Conservation (phyloP, 2,888 invertebrate species). For the Drosophila atroscutellata region DNA sequence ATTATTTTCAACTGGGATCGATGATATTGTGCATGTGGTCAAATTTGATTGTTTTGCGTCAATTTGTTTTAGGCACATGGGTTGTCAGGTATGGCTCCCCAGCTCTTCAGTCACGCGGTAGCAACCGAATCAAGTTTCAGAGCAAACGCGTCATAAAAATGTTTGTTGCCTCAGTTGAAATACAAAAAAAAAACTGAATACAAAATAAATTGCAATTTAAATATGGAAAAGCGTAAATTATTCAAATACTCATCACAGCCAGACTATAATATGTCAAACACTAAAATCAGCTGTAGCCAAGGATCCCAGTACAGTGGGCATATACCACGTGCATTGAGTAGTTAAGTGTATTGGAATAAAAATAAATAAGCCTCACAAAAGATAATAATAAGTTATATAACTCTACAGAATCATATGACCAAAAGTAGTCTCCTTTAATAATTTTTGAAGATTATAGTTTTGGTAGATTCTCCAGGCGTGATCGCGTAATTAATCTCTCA, state of each 20-base stretch:
- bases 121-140: slow-evolving; percentile 18
- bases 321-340: background rate
- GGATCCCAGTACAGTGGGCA: background rate
- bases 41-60: slow-evolving; percentile 32
- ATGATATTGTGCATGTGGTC: slow-evolving; percentile 1
- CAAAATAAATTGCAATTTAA: slow-evolving; percentile 51
- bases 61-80: slow-evolving; percentile 57
- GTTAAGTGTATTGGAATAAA: background rate
- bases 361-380: background rate
- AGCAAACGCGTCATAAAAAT: slow-evolving; percentile 55
- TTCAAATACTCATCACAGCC: slow-evolving; percentile 43
- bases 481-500: no score
- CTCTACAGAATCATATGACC: no score
- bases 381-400: background rate
- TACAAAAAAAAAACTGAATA: background rate
- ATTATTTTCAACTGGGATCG: slow-evolving; percentile 24
- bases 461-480: no score
- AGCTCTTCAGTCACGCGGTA: background rate
- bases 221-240: slow-evolving; percentile 45
- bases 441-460: no score
- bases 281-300: background rate
- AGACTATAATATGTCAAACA: slow-evolving; percentile 10
- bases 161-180: slow-evolving; percentile 43
- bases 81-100: slow-evolving; percentile 23
- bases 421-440: no score